These are phyloP conservation scores for Dicentrarchus labrax DNA, from an alignment of 2,113 vertebrate genomes.

Conservation along the genomic window DNA sequence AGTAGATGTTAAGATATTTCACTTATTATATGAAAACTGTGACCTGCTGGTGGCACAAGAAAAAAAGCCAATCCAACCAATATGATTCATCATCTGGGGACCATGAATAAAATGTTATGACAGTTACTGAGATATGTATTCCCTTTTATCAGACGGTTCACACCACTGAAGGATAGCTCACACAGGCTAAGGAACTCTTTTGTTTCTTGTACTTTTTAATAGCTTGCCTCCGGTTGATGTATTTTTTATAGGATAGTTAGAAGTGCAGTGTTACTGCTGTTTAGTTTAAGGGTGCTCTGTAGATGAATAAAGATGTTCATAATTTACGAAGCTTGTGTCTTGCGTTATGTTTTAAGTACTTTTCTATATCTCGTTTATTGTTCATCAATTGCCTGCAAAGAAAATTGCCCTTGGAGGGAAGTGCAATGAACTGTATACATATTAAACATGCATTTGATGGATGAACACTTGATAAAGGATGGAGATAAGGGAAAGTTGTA, in stretches of 20 bases:
- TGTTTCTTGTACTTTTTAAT: constrained; percentile 39
- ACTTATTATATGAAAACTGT: not conserved
- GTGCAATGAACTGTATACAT: constrained; percentile 20
- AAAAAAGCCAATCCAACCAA: not conserved
- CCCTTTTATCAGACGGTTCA: constrained; percentile 1
- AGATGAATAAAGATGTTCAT: constrained; percentile 57
- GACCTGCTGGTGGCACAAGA: not conserved
- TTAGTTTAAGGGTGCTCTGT: constrained; percentile 46
- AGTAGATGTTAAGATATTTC: not conserved
- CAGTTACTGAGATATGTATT: not conserved
- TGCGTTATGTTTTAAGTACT: constrained; percentile 36
- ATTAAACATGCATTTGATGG: constrained; percentile 44
- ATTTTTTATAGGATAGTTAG: constrained; percentile 60
- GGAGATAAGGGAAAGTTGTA: constrained; percentile 50
- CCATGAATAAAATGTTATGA: not conserved
- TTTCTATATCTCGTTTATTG: constrained; percentile 54
- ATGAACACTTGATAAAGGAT: constrained; percentile 38
- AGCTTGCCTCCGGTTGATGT: constrained; percentile 38
- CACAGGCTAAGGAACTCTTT: not conserved
- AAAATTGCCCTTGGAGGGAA: constrained; percentile 1
- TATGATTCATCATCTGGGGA: not conserved
- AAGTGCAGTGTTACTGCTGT: constrained; percentile 47
- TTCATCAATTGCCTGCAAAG: constrained; percentile 20
- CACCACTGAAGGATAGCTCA: not conserved
- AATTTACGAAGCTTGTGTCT: constrained; percentile 51